Evolutionary conservation across 2,113 vertebrate species (phyloP).

Genomic region (Lepisosteus osseus): DNA sequence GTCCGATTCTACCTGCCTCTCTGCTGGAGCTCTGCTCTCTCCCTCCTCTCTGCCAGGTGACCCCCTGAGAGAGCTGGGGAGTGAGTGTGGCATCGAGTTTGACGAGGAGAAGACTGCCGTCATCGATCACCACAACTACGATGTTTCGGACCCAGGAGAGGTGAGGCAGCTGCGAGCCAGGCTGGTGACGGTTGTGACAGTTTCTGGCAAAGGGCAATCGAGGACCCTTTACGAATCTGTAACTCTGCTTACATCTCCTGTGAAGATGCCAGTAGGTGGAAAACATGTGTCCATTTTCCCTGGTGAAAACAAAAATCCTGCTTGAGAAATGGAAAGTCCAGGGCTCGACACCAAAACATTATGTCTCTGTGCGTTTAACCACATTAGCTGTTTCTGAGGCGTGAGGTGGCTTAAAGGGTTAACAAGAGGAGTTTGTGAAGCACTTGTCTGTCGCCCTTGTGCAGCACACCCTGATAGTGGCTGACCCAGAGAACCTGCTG

Average conservation of each 20-base stretch:
- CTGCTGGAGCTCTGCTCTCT: neutral
- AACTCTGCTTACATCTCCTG: neutral
- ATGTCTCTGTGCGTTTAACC: no score
- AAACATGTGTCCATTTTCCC: neutral
- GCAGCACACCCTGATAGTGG: slow-evolving; percentile 91
- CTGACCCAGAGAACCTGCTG: slow-evolving; percentile 86
- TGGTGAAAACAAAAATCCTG: no score
- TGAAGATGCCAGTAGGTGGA: neutral
- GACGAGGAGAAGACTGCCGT: slow-evolving; percentile 95
- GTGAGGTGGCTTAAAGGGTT: no score
- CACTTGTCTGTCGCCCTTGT: neutral
- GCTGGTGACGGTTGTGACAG: neutral
- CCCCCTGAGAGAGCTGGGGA: slow-evolving; percentile 91
- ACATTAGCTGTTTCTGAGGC: no score
- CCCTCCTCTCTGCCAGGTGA: slow-evolving; percentile 69
- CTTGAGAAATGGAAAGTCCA: neutral
- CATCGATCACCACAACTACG: slow-evolving; percentile 95
- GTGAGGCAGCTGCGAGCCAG: slow-evolving; percentile 47
- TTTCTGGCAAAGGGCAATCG: no score
- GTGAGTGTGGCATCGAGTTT: slow-evolving; percentile 95
- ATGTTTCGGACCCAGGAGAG: slow-evolving; percentile 89
- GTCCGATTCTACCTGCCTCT: neutral
- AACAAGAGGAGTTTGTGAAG: no score
- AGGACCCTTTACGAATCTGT: no score
- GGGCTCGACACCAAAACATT: neutral